Evolutionary conservation across 2,888 invertebrate genomes (phyloP), one percentile per base, ranked within the genome.

Genomic region (Scaptomyza reducta): DNA sequence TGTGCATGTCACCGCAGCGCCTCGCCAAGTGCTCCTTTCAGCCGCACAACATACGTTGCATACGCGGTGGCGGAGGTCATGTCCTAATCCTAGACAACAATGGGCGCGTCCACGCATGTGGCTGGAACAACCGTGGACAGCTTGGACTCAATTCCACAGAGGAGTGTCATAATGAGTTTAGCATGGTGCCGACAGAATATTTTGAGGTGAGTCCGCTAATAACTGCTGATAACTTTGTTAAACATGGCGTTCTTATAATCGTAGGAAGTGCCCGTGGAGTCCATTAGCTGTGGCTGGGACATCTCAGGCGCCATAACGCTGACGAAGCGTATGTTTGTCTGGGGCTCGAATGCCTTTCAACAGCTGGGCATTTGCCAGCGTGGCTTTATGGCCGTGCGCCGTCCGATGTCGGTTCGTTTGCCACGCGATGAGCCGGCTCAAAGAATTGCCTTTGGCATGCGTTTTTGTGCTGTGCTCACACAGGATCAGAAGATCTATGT

Each of bases 341-440:
- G 97, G 97, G 97, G 97, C 6, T 96, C 96, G 22, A 97, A 97
- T 90, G 93, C 93, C 67, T 95, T 94, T 89, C 95, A 96, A 18
- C 96, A 97, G 89, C 91, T 97, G 56, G 96, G 96, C 13, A 92
- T 95, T 31, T 94, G 93, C 89, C 90, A 91, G 54, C 88, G 91
- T 1, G 91, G 91, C 11, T 91, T 91, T 47, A 82, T 80, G 33
- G 79, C 89, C 6, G 92, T 92, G 9, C 86, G 89, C 4, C 74
- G 85, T 9, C 91, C 92, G n/a, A 74, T 91, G 69, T 75, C 79
- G 0, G 80, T 92, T 45, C 76, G 73, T 14, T 51, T 92, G 31
- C 91, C 91, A 1, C 87, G 89, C 0, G 89, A 89, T 25, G 91
- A 91, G 77, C 59, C 64, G 0, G 88, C 88, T 0, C 70, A 71